phyloP scores from a whole-genome alignment of 2,797 vertebrate species.

The Cossypha dichroa region DNA sequence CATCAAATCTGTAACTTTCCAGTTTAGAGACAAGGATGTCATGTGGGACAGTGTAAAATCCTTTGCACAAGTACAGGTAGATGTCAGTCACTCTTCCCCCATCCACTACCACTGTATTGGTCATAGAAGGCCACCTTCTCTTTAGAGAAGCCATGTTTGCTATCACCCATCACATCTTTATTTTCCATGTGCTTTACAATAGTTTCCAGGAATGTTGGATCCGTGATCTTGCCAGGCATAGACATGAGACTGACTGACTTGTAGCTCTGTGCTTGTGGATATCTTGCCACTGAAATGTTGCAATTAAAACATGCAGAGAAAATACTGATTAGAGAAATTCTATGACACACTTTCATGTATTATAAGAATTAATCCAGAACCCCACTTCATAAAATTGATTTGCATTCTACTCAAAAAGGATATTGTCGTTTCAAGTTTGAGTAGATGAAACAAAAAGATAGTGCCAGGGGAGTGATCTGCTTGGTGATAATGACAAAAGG shows the following conservation, averaged over 20 bases:
- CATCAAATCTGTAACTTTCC: not conserved
- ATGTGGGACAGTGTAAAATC: not conserved
- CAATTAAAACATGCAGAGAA: not conserved
- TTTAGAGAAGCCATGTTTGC: not conserved
- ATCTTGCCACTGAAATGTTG: not conserved
- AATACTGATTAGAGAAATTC: not conserved
- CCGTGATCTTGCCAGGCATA: not conserved
- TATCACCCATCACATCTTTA: not conserved
- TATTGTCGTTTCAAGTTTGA: not conserved
- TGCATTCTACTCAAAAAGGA: not conserved
- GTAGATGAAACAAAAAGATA: not conserved
- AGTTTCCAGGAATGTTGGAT: not conserved
- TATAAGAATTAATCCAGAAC: not conserved
- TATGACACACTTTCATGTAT: not conserved
- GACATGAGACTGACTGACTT: not conserved
- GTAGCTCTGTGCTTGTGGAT: not conserved
- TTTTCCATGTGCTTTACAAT: not conserved
- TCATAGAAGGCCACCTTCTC: not conserved
- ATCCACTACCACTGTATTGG: accelerated
- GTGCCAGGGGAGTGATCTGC: not conserved
- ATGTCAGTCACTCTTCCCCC: not conserved
- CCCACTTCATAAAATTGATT: not conserved
- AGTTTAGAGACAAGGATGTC: not conserved
- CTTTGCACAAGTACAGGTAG: not conserved
- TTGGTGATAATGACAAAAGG: not conserved